Evolutionary conservation across 2,113 vertebrate genomes (phyloP).

Genomic region (Urocynchramus pylzowi): DNA sequence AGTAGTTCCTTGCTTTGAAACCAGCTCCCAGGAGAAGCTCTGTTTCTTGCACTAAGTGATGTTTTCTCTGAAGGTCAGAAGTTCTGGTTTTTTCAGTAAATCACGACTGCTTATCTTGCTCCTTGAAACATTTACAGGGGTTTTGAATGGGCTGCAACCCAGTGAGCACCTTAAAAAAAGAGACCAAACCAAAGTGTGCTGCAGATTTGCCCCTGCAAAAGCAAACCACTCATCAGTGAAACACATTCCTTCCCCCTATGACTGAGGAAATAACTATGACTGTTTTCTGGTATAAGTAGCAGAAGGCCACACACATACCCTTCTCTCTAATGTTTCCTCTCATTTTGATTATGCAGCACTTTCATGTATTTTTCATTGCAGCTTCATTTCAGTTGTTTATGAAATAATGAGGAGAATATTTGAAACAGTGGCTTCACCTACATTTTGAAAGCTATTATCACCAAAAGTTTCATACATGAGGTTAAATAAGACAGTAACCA

Average conservation of each 20-base stretch:
- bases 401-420: background rate
- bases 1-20: background rate
- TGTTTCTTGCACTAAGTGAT: background rate
- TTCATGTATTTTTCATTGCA: background rate
- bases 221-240: background rate
- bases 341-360: background rate
- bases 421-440: background rate
- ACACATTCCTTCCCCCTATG: background rate
- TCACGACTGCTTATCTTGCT: background rate
- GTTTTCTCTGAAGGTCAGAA: background rate
- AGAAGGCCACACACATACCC: background rate
- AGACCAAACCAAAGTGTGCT: background rate
- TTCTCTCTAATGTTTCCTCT: background rate
- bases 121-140: background rate
- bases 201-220: background rate
- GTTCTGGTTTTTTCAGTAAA: background rate
- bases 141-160: background rate
- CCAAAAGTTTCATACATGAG: background rate
- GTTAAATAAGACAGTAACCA: background rate
- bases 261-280: background rate
- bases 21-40: background rate
- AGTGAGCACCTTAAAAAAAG: background rate
- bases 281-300: background rate
- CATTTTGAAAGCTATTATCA: background rate
- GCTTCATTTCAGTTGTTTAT: background rate